Evolutionary conservation across 1,140 invertebrate species (phyloP).

Genomic region (Euura lappo): DNA sequence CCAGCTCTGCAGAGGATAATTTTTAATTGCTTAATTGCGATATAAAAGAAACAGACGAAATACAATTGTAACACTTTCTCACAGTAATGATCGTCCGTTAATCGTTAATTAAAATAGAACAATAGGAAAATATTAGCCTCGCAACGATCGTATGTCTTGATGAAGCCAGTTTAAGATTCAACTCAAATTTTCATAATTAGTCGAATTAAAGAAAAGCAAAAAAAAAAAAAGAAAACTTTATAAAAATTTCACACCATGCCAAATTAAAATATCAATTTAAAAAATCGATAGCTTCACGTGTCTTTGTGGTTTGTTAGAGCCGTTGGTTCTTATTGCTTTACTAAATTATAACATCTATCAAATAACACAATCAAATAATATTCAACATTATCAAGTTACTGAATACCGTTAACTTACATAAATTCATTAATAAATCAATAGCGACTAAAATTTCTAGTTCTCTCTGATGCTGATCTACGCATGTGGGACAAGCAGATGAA

Average conservation of each 20-base stretch:
- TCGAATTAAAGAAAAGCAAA: background rate
- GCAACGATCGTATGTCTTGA: too few relatives aligned
- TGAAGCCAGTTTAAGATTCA: too few relatives aligned
- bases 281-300: background rate
- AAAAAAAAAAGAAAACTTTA: background rate
- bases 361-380: too few relatives aligned
- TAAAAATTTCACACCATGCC: background rate
- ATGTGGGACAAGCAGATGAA: background rate
- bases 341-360: background rate
- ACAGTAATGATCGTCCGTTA: too few relatives aligned
- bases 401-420: too few relatives aligned
- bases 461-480: background rate
- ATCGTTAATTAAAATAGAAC: too few relatives aligned
- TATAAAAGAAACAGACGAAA: too few relatives aligned
- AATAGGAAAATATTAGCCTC: too few relatives aligned
- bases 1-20: too few relatives aligned
- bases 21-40: too few relatives aligned
- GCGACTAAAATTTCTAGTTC: background rate
- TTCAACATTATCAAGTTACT: background rate
- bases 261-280: background rate
- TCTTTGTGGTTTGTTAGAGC: background rate
- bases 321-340: constrained; percentile 1
- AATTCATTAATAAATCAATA: background rate
- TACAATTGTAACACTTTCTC: too few relatives aligned
- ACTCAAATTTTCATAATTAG: background rate